Conservation (phyloP, 2,888 invertebrate species). For the Gerosis bhagava region DNA sequence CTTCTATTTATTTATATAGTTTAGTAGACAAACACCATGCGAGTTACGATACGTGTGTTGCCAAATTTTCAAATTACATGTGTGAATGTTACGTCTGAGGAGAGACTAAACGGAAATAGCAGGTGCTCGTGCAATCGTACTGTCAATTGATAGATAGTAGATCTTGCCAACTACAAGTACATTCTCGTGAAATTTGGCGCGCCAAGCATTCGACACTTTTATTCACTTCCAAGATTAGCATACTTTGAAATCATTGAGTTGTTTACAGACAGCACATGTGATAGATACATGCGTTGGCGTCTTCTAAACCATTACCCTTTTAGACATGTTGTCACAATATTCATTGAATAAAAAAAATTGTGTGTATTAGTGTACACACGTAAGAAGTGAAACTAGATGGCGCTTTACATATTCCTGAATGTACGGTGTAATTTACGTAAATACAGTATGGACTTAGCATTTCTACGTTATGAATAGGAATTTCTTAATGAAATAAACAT, state of each 20-base stretch:
- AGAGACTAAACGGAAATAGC: slow-evolving; percentile 46
- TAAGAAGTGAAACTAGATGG: too few relatives aligned
- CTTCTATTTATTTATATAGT: too few relatives aligned
- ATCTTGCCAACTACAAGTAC: slow-evolving; percentile 57
- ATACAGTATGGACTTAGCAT: too few relatives aligned
- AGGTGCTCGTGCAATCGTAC: slow-evolving; percentile 54
- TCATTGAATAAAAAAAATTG: too few relatives aligned
- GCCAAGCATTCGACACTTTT: slow-evolving; percentile 42
- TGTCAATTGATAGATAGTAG: slow-evolving; percentile 52
- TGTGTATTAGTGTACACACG: too few relatives aligned
- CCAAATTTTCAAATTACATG: slow-evolving; percentile 16
- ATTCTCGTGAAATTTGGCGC: slow-evolving; percentile 41
- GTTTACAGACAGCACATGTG: background rate
- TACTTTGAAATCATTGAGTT: slow-evolving; percentile 17
- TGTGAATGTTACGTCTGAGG: slow-evolving; percentile 2
- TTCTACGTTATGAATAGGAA: too few relatives aligned
- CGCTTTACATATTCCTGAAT: too few relatives aligned
- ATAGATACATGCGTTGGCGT: background rate
- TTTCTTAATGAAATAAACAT: too few relatives aligned
- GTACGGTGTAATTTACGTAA: too few relatives aligned
- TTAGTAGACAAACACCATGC: too few relatives aligned
- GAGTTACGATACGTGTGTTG: slow-evolving; percentile 8
- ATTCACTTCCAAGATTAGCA: slow-evolving; percentile 13
- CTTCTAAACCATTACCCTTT: too few relatives aligned
- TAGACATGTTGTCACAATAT: too few relatives aligned